Percentiles rank a stretch among this genome's conserved stretches.
Evolutionary conservation across 2,113 vertebrate genomes (phyloP).

Genomic region (Galeopterus variegatus): DNA sequence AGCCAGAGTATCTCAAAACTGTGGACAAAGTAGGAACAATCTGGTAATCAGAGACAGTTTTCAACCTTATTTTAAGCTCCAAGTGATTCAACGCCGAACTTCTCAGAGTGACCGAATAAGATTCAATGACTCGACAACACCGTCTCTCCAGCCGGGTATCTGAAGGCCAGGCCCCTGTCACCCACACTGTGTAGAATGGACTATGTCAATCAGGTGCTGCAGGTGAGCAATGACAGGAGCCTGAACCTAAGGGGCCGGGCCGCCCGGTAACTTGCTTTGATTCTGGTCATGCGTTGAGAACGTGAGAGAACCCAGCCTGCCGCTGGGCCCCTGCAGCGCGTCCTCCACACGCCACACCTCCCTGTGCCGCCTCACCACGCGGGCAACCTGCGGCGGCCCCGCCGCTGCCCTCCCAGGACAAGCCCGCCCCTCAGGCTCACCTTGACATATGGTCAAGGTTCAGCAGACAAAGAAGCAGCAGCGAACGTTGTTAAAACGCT

Average conservation of each 20-base stretch:
- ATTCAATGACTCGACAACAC: background rate
- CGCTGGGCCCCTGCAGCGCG: background rate
- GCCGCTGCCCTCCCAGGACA: rapidly evolving
- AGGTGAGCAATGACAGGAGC: background rate
- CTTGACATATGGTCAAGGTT: slow-evolving; percentile 84
- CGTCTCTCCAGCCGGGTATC: background rate
- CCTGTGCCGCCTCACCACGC: rapidly evolving
- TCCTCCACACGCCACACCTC: rapidly evolving
- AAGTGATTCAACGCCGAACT: background rate
- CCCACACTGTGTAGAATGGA: rapidly evolving
- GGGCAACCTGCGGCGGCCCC: rapidly evolving
- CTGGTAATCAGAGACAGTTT: background rate
- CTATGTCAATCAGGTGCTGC: background rate
- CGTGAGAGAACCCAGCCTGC: rapidly evolving
- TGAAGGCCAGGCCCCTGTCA: background rate
- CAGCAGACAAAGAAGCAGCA: slow-evolving; percentile 86
- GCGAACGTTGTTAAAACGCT: slow-evolving; percentile 86
- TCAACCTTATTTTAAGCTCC: background rate
- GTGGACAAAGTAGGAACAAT: background rate
- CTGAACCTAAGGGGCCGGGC: too few relatives aligned
- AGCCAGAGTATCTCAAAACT: background rate
- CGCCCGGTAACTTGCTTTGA: background rate
- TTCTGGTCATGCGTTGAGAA: background rate
- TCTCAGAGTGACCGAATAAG: background rate
- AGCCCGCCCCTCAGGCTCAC: slow-evolving; percentile 69